Percentiles rank a stretch among this genome's conserved stretches.
Evolutionary conservation across 1,140 invertebrate species (phyloP).

Genomic region (Phymastichus coffea): DNA sequence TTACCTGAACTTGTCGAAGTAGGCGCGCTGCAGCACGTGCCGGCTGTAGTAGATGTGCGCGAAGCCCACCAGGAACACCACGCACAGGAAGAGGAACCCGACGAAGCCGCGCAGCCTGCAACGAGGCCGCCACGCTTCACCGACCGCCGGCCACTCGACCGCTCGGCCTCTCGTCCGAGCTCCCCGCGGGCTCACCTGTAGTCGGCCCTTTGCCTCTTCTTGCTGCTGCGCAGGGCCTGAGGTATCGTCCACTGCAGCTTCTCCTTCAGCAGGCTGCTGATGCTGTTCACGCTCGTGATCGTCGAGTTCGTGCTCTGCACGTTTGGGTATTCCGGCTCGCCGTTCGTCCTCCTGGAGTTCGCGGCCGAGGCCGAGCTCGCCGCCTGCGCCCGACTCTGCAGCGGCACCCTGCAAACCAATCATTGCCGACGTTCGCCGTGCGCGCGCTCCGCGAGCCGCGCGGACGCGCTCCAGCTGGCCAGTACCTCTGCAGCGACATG

Average conservation of each 20-base stretch:
- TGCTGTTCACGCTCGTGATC: slow-evolving; percentile 78
- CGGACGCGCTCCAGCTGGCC: too few species aligned
- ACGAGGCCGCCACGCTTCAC: too few species aligned
- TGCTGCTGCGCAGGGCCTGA: slow-evolving; percentile 48
- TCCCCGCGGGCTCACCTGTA: slow-evolving; percentile 52
- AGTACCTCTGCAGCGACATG: slow-evolving; percentile 47
- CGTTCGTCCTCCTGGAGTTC: slow-evolving; percentile 23
- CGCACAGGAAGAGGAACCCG: slow-evolving; percentile 74
- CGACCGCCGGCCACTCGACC: too few species aligned
- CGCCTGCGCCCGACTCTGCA: slow-evolving; percentile 35
- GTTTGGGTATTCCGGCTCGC: slow-evolving; percentile 45
- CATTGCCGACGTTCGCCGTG: neutral
- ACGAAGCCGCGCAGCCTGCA: slow-evolving; percentile 80
- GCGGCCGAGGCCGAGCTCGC: slow-evolving; percentile 29
- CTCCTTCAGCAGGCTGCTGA: slow-evolving; percentile 77
- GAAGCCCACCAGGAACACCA: slow-evolving; percentile 78
- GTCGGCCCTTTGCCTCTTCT: slow-evolving; percentile 52
- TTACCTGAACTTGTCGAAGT: slow-evolving; percentile 74
- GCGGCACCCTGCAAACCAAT: slow-evolving; percentile 41
- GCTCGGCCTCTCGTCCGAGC: too few species aligned
- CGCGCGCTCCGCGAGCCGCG: neutral
- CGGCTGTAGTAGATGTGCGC: slow-evolving; percentile 82
- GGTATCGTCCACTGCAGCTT: slow-evolving; percentile 70
- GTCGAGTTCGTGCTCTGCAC: slow-evolving; percentile 65
- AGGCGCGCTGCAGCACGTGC: slow-evolving; percentile 75